A percentile compares a stretch with the other conserved stretches of the same genome.
phyloP scores from a whole-genome alignment of 2,797 vertebrate species.

The Protonibea diacanthus region DNA sequence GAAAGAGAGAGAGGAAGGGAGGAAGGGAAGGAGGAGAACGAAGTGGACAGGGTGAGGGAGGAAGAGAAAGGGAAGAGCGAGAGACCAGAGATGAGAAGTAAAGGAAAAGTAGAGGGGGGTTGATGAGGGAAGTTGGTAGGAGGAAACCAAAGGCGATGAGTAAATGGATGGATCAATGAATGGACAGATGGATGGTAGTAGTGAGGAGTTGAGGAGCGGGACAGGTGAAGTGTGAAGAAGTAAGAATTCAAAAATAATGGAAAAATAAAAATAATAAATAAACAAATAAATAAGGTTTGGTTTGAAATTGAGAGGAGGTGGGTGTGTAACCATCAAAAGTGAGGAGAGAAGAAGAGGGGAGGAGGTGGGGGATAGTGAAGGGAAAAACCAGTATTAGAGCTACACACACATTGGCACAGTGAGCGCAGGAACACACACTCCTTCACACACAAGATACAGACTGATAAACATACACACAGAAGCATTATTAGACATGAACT shows the following conservation, averaged over 20 bases:
- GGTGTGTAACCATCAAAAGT: conserved; percentile 74
- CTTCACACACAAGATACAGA: conserved; percentile 77
- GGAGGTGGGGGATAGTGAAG: conserved; percentile 78
- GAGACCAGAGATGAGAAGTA: conserved; percentile 72
- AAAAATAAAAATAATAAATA: conserved; percentile 42
- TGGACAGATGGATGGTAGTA: conserved; percentile 58
- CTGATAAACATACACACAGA: conserved; percentile 80
- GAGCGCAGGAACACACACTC: conserved; percentile 83
- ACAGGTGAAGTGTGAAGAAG: conserved; percentile 45
- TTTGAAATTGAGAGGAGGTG: conserved; percentile 59
- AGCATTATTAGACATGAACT: conserved; percentile 82
- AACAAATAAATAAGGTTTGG: conserved; percentile 60
- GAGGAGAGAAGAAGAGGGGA: conserved; percentile 73
- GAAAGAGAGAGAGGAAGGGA: conserved; percentile 94
- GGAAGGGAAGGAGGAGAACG: conserved; percentile 84
- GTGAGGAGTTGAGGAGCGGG: conserved; percentile 33
- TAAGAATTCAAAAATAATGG: conserved; percentile 54
- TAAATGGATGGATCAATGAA: conserved; percentile 60
- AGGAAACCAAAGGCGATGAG: conserved; percentile 64
- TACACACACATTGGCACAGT: conserved; percentile 85
- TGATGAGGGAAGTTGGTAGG: conserved; percentile 51
- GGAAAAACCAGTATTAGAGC: conserved; percentile 89
- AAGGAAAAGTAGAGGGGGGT: conserved; percentile 59
- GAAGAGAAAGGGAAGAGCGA: conserved; percentile 67
- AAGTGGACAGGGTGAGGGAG: conserved; percentile 78